Evolutionary conservation across 2,888 invertebrate genomes (phyloP).

Genomic region (Nemotelus nigrinus): DNA sequence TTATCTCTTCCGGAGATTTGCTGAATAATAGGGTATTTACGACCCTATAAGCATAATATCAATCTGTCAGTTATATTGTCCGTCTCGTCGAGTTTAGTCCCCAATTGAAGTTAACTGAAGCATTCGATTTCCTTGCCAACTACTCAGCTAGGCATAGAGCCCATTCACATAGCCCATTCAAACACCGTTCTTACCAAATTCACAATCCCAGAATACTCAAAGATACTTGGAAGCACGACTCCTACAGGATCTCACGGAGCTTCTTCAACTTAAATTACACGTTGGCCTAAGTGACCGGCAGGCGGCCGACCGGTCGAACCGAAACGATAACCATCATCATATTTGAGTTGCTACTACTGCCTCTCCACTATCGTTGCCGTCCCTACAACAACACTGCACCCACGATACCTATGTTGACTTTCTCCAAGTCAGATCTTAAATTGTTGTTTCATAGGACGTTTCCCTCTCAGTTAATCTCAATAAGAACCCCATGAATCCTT

Average conservation of each 20-base stretch:
- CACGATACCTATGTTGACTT: neutral
- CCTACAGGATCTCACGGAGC: neutral
- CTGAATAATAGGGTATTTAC: constrained; percentile 39
- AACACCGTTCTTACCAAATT: neutral
- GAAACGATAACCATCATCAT: constrained; percentile 31
- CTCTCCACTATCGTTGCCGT: neutral
- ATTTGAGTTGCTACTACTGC: constrained; percentile 4
- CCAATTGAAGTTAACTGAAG: constrained; percentile 22
- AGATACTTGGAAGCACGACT: neutral
- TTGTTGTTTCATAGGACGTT: neutral
- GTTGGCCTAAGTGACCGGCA: neutral
- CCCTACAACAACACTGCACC: neutral
- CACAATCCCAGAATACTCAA: neutral
- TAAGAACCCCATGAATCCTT: constrained; percentile 41
- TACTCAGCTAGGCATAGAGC: neutral
- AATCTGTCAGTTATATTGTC: constrained; percentile 37
- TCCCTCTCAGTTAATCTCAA: constrained; percentile 41
- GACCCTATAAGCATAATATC: constrained; percentile 37
- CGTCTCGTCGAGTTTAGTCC: neutral
- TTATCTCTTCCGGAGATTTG: constrained; percentile 23
- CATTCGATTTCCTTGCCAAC: constrained; percentile 26
- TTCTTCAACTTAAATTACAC: neutral
- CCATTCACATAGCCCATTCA: constrained; percentile 8
- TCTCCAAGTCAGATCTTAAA: neutral
- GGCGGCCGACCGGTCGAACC: neutral